Evolutionary conservation across 2,888 invertebrate species (phyloP).

Genomic region (Drosophila nr. medialis): DNA sequence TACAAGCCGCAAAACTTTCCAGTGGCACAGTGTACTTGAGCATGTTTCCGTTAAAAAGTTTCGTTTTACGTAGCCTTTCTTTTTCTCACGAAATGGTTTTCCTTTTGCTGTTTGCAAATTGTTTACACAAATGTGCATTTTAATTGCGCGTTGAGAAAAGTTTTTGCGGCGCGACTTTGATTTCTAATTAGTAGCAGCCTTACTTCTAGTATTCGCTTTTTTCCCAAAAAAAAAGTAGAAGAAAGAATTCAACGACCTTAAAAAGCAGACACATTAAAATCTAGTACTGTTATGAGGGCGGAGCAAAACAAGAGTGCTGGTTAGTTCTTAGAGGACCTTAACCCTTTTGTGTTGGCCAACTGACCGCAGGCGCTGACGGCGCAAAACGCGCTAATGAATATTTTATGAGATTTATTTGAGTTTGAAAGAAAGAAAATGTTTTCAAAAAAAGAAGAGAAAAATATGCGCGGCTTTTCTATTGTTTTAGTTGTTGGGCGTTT

Average conservation of each 20-base stretch:
- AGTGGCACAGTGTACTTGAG: constrained; percentile 51
- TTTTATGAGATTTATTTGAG: constrained; percentile 81
- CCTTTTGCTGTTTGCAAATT: constrained; percentile 42
- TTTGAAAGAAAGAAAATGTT: constrained; percentile 58
- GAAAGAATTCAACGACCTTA: constrained; percentile 27
- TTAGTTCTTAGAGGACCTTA: constrained; percentile 55
- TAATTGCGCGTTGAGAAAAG: constrained; percentile 57
- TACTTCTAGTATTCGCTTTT: neutral
- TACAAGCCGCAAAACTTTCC: constrained; percentile 12
- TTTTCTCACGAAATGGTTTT: constrained; percentile 51
- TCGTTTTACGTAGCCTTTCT: constrained; percentile 8
- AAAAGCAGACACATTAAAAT: constrained; percentile 37
- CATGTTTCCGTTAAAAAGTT: constrained; percentile 40
- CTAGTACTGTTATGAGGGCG: neutral
- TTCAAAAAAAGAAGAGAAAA: constrained; percentile 33
- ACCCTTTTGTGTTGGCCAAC: constrained; percentile 69
- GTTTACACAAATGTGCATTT: constrained; percentile 65
- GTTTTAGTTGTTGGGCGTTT: constrained; percentile 6
- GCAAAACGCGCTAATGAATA: constrained; percentile 76
- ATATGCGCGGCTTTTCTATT: constrained; percentile 36
- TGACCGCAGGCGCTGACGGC: constrained; percentile 72
- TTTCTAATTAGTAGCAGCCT: constrained; percentile 63
- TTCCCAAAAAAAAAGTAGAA: neutral
- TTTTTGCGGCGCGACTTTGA: constrained; percentile 62
- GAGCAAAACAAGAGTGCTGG: constrained; percentile 10